Evolutionary conservation across 2,113 vertebrate species (phyloP).

Genomic region (Setophaga kirtlandii): DNA sequence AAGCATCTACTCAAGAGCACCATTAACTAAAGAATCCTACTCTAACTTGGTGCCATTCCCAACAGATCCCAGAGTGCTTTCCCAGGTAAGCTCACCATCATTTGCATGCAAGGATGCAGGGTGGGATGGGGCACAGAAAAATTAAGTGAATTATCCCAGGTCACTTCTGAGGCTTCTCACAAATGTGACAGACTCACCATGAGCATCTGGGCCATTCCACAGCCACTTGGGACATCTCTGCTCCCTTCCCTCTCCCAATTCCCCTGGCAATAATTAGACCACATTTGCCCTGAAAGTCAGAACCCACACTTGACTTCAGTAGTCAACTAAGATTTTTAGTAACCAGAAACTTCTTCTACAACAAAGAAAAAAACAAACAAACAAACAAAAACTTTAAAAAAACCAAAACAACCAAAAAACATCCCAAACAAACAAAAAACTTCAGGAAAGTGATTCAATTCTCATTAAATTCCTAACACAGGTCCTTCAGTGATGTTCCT

Average conservation of each 20-base stretch:
- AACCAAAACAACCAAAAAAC: too few relatives aligned
- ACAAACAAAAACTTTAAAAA: too few relatives aligned
- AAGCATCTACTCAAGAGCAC: not conserved
- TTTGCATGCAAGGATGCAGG: rapidly evolving
- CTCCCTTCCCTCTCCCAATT: not conserved
- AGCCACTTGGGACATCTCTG: not conserved
- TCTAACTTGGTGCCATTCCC: not conserved
- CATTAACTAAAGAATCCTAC: not conserved
- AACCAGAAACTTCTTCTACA: not conserved
- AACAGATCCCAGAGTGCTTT: not conserved
- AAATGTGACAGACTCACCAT: not conserved
- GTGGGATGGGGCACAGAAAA: not conserved
- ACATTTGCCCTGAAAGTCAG: not conserved
- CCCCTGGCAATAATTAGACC: not conserved
- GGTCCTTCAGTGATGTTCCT: not conserved
- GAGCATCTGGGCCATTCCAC: not conserved
- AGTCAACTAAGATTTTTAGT: not conserved
- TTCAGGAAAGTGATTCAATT: not conserved
- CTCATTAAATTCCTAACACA: not conserved
- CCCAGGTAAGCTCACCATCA: not conserved
- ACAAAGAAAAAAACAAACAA: not conserved
- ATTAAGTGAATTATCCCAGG: not conserved
- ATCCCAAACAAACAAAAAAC: not conserved
- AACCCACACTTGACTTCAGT: not conserved
- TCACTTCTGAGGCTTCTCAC: not conserved